These are phyloP conservation scores for Drosophila serrata DNA, from an alignment of 1,140 invertebrate species.

Conservation along the genomic window DNA sequence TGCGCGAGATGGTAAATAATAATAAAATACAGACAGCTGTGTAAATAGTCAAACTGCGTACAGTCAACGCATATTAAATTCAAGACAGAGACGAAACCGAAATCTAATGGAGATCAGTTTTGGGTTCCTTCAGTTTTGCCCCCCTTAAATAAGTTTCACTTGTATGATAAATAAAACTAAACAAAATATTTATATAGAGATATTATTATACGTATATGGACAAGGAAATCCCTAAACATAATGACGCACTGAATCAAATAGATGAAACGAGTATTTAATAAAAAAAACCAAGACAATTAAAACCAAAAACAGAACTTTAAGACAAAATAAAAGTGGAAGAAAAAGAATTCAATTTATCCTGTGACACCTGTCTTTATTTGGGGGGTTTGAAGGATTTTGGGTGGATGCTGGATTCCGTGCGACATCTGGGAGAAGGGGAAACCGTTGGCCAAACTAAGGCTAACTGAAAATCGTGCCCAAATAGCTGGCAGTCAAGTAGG, in stretches of 20 bases:
- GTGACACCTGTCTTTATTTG: slow-evolving; percentile 19
- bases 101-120: slow-evolving; percentile 17
- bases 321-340: slow-evolving; percentile 64
- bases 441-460: slow-evolving; percentile 43
- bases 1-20: slow-evolving; percentile 61
- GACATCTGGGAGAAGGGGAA: no score
- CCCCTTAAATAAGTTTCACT: slow-evolving; percentile 67
- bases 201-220: slow-evolving; percentile 69
- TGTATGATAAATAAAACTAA: slow-evolving; percentile 75
- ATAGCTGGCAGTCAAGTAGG: slow-evolving; percentile 51
- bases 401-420: no score
- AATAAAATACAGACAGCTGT: slow-evolving; percentile 71
- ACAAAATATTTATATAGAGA: slow-evolving; percentile 64
- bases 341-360: slow-evolving; percentile 41
- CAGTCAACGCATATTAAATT: slow-evolving; percentile 54
- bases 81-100: slow-evolving; percentile 23
- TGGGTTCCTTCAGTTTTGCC: slow-evolving; percentile 18
- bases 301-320: slow-evolving; percentile 67
- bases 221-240: slow-evolving; percentile 61
- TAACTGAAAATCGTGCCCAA: slow-evolving; percentile 36
- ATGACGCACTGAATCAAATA: slow-evolving; percentile 85
- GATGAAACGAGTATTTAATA: slow-evolving; percentile 84
- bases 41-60: slow-evolving; percentile 74
- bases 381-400: background rate
- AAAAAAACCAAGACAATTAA: slow-evolving; percentile 75